phyloP scores from a whole-genome alignment of 2,113 vertebrate species.

The Bubalus kerabau region DNA sequence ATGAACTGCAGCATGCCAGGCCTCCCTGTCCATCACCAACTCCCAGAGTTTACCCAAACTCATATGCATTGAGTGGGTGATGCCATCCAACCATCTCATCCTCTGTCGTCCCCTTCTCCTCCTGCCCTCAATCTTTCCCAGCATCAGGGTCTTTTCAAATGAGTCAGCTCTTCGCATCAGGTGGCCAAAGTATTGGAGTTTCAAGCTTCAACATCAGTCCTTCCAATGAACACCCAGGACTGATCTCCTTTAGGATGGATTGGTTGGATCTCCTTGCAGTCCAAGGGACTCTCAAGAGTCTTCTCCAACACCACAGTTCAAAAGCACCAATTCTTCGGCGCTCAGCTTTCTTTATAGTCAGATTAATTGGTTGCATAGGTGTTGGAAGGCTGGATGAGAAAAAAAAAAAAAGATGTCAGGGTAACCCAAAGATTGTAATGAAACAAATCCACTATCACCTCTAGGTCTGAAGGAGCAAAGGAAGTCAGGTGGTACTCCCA shows the following conservation, averaged over 20 bases:
- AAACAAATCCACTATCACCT: background rate
- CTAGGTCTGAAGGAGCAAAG: background rate
- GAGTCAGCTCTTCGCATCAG: background rate
- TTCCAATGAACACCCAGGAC: background rate
- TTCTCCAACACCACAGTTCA: background rate
- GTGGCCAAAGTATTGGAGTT: background rate
- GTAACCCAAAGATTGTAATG: background rate
- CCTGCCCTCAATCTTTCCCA: background rate
- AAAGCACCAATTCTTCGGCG: background rate
- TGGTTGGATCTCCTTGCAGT: background rate
- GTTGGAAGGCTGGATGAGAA: background rate
- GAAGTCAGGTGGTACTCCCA: background rate
- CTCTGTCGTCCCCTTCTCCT: background rate
- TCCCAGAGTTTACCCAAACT: background rate
- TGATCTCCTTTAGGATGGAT: background rate
- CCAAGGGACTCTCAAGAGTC: background rate
- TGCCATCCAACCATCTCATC: background rate
- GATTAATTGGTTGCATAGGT: background rate
- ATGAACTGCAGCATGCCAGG: background rate
- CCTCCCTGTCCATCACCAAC: background rate
- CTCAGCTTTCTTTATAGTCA: background rate
- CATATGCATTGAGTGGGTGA: background rate
- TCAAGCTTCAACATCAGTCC: background rate
- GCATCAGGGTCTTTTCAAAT: background rate
- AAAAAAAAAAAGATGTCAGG: background rate